phyloP scores from a whole-genome alignment of 2,113 vertebrate species.

The Danionella cerebrum region DNA sequence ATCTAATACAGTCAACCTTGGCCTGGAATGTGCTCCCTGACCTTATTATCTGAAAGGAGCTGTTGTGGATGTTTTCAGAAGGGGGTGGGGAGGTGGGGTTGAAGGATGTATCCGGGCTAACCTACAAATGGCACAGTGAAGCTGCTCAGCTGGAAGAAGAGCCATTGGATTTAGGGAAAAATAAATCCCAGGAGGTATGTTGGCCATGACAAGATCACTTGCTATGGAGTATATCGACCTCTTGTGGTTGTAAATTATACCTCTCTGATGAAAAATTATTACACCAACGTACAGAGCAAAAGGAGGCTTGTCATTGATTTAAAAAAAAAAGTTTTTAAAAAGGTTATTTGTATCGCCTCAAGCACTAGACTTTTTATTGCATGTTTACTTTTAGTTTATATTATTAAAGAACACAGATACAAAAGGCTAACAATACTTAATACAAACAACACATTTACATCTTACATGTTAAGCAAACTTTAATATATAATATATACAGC shows the following conservation, averaged over 20 bases:
- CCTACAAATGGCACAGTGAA: constrained; percentile 48
- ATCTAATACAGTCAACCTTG: constrained; percentile 57
- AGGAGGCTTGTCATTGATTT: background rate
- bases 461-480: too few species aligned
- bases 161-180: constrained; percentile 43
- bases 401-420: too few species aligned
- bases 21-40: constrained; percentile 63
- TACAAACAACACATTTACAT: too few species aligned
- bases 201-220: constrained; percentile 24
- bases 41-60: constrained; percentile 62
- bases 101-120: constrained; percentile 55
- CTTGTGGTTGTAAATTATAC: constrained; percentile 31
- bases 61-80: constrained; percentile 54
- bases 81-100: too few species aligned
- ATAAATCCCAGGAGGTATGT: constrained; percentile 44
- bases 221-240: constrained; percentile 24
- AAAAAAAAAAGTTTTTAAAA: background rate
- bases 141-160: constrained; percentile 26
- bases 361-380: too few species aligned
- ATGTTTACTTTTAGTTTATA: too few species aligned
- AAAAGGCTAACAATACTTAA: too few species aligned
- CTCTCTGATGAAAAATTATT: constrained; percentile 21
- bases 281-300: background rate
- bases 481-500: too few species aligned
- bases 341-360: too few species aligned